phyloP scores from a whole-genome alignment of 2,888 invertebrate genomes.

The Lampropteryx suffumata region DNA sequence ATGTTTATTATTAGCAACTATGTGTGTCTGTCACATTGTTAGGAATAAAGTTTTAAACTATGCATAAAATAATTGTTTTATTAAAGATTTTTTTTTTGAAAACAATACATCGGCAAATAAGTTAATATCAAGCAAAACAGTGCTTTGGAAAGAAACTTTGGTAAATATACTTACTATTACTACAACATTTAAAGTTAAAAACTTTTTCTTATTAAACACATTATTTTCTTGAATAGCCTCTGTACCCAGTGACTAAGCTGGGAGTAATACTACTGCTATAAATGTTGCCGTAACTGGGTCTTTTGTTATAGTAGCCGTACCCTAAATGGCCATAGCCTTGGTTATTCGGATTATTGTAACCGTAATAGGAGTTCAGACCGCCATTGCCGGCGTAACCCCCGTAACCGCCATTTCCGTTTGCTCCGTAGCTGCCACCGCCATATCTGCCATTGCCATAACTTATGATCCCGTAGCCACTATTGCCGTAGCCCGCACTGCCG shows the following conservation, averaged over 20 bases:
- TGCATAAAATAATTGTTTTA: constrained; percentile 40
- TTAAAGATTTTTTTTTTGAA: constrained; percentile 21
- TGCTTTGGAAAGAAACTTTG: constrained; percentile 65
- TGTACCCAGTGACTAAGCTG: constrained; percentile 75
- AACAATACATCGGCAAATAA: constrained; percentile 21
- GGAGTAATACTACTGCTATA: constrained; percentile 72
- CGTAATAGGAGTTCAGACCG: constrained; percentile 81
- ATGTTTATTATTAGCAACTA: constrained; percentile 60
- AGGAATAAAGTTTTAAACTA: constrained; percentile 70
- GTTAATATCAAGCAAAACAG: constrained; percentile 29
- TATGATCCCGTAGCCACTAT: constrained; percentile 25
- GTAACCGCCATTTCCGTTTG: constrained; percentile 59
- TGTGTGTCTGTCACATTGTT: constrained; percentile 67
- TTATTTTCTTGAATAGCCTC: constrained; percentile 72
- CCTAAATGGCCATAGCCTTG: constrained; percentile 81
- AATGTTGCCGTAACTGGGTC: constrained; percentile 63
- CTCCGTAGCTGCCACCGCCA: constrained; percentile 21
- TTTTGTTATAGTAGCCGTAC: constrained; percentile 80
- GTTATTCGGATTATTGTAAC: constrained; percentile 82
- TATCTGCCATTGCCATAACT: constrained; percentile 42
- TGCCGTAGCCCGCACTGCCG: constrained; percentile 21
- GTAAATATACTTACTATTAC: constrained; percentile 38
- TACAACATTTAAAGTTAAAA: constrained; percentile 23
- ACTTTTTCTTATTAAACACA: constrained; percentile 3
- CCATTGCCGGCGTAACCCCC: constrained; percentile 85